Evolutionary conservation across 2,797 vertebrate species (phyloP).

Genomic region (Sebastes minor): DNA sequence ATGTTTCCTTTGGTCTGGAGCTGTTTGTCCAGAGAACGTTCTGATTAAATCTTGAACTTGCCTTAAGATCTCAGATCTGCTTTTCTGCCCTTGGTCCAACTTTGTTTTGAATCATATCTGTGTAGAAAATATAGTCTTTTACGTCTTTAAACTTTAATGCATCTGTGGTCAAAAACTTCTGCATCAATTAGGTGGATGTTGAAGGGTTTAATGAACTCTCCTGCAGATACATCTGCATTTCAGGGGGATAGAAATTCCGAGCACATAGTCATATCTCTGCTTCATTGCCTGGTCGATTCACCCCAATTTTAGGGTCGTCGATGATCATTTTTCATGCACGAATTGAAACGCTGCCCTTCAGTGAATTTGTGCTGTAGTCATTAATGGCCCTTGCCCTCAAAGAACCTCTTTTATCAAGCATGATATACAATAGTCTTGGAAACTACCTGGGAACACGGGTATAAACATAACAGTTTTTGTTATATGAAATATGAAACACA

Average conservation of each 20-base stretch:
- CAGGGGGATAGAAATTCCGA: constrained; percentile 3
- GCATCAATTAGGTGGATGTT: neutral
- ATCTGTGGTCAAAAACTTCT: neutral
- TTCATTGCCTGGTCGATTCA: constrained; percentile 43
- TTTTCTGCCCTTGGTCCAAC: neutral
- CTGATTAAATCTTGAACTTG: constrained; percentile 4
- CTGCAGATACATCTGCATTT: constrained; percentile 15
- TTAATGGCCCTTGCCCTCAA: constrained; percentile 19
- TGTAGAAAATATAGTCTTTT: neutral
- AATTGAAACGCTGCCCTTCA: constrained; percentile 49
- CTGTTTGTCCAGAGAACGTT: neutral
- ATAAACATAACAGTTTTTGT: neutral
- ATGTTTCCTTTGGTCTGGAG: constrained; percentile 42
- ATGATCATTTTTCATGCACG: constrained; percentile 61
- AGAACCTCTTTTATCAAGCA: neutral
- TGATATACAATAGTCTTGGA: neutral
- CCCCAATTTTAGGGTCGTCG: constrained; percentile 34
- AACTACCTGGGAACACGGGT: neutral
- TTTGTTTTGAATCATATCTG: neutral
- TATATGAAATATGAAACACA: neutral
- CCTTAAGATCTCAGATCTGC: neutral
- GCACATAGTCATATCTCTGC: constrained; percentile 31
- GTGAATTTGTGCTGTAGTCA: neutral
- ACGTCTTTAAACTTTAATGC: neutral
- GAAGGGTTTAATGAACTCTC: neutral